phyloP scores from a whole-genome alignment of 2,113 vertebrate species.

The Ophiodon elongatus region DNA sequence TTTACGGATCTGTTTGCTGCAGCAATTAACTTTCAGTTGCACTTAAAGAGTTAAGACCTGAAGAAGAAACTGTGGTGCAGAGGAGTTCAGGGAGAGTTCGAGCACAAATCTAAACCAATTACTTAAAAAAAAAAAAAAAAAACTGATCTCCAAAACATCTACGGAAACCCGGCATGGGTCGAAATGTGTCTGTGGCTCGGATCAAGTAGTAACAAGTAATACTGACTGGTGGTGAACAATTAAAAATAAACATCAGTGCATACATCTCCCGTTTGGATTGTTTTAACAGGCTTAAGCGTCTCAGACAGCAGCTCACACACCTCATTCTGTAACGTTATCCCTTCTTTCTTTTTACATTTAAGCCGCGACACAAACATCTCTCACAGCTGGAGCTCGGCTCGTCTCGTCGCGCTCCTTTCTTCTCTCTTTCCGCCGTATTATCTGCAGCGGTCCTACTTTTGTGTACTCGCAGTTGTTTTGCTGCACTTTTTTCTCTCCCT shows the following conservation, averaged over 20 bases:
- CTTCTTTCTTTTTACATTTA: not conserved
- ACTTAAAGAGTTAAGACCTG: not conserved
- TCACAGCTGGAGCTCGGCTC: slow-evolving; percentile 16
- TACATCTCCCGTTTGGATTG: not conserved
- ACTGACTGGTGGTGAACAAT: not conserved
- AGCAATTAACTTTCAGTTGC: not conserved
- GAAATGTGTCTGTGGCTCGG: not conserved
- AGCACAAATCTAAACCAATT: not conserved
- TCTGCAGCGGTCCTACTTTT: slow-evolving; percentile 23
- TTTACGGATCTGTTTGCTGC: not conserved
- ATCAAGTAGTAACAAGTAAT: not conserved
- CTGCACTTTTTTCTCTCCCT: slow-evolving; percentile 17
- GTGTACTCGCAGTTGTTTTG: not conserved
- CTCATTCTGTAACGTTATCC: slow-evolving; percentile 1
- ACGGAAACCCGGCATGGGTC: not conserved
- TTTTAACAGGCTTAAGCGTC: slow-evolving; percentile 11
- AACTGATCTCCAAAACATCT: not conserved
- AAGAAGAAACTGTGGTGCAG: not conserved
- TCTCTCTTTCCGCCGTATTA: not conserved
- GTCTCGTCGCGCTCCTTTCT: slow-evolving; percentile 5
- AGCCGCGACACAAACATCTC: slow-evolving; percentile 6
- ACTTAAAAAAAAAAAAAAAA: too few species aligned
- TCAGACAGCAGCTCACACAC: not conserved
- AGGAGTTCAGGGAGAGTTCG: slow-evolving; percentile 18
- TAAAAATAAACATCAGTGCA: not conserved